Conservation (phyloP, 2,797 vertebrate genomes). For the Dipus sagitta region DNA sequence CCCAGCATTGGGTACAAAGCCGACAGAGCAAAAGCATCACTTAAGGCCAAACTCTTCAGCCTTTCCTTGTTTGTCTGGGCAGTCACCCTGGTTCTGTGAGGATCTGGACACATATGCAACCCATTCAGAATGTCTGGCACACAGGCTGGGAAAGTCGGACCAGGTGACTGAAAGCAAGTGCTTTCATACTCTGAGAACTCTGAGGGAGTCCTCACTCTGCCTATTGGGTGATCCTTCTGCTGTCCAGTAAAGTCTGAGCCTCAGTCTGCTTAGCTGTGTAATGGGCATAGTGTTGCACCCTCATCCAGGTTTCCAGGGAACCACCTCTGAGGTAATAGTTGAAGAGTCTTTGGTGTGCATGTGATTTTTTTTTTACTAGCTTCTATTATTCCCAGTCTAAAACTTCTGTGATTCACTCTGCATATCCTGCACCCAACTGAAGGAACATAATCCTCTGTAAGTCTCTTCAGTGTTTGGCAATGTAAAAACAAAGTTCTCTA, state of each 20-base stretch:
- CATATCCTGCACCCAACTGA: background rate
- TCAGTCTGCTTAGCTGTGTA: constrained; percentile 28
- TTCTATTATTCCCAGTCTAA: constrained; percentile 1
- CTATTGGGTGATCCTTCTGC: background rate
- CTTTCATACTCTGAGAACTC: background rate
- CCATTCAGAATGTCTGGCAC: too few species aligned
- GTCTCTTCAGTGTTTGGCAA: constrained; percentile 13
- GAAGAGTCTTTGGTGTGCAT: background rate
- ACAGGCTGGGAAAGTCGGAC: background rate
- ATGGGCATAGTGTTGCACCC: background rate
- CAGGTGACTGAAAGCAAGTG: background rate
- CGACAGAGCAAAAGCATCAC: background rate
- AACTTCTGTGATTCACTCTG: background rate
- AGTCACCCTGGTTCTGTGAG: background rate
- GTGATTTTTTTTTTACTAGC: background rate
- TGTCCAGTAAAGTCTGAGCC: background rate
- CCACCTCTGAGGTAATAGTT: background rate
- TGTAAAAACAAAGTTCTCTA: background rate
- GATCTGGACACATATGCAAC: background rate
- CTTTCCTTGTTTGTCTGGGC: background rate
- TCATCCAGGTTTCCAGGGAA: background rate
- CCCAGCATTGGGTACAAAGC: background rate
- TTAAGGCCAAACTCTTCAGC: background rate
- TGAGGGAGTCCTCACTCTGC: background rate
- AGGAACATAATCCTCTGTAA: constrained; percentile 23